Base-by-base conservation (phyloP, 2,113 vertebrate genomes). In the Muscicapa adusta region DNA sequence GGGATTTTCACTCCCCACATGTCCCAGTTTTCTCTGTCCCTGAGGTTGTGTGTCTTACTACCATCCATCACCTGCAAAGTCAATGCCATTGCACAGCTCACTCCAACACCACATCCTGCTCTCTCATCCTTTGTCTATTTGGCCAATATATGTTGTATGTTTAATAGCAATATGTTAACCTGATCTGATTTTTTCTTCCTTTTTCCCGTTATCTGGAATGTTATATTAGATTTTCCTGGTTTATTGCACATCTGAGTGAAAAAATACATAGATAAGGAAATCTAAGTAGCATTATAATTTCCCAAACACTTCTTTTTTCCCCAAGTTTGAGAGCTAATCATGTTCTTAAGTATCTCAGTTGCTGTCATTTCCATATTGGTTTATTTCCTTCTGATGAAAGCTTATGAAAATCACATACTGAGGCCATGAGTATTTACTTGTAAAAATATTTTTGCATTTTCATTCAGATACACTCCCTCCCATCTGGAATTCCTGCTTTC, bases 361-460 rank as follows among this genome's bases (percentile, higher is more conserved):
- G 58, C 62, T 85, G 24, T 71, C 25, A 74, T 93, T 85, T 94
- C 47, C 47, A 24, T 79, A 56, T 25, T 83, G 40, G n/a, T 89
- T 92, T 77, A 43, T 54, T 79, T 94, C 12, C 18, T 93, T 74
- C 51, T 85, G 38, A 80, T 62, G 33, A 73, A 85, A 81, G 29
- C 7, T 88, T 29, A 43, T 83, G 65, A 73, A 80, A 89, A 74
- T 47, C 47, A 28, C 29, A 53, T 42, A 77, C 18, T 34, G 48
- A 63, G 24, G 33, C 29, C 51, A 34, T 31, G 36, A 83, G 18
- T 40, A 65, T 83, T 94, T 70, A 50, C n/a, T 63, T 31, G 12
- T 70, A 57, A 40, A 82, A 94, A 58, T 65, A 85, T 36, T 76
- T 80, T 57, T 82, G 18, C 0, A 0, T 65, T 61, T 45, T 9